Conservation (phyloP, 2,888 invertebrate genomes). For the Biston stratarius region DNA sequence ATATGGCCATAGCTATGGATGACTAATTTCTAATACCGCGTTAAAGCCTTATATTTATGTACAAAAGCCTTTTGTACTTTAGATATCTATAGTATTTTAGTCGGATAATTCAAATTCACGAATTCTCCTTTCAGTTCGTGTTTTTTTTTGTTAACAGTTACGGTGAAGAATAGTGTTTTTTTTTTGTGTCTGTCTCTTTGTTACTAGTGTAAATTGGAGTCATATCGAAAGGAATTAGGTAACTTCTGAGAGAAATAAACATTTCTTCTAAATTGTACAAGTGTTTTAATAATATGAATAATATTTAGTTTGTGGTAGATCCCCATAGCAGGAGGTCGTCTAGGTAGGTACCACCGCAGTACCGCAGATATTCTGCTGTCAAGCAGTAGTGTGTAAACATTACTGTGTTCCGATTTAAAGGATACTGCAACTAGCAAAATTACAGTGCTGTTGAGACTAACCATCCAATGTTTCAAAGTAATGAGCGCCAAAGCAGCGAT, state of each 20-base stretch:
- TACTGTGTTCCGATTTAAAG: no score
- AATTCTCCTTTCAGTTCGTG: not conserved
- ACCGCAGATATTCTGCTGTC: no score
- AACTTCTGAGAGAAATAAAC: conserved; percentile 81
- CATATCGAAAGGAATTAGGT: conserved; percentile 83
- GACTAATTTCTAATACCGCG: not conserved
- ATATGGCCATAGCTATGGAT: not conserved
- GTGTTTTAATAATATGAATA: conserved; percentile 38
- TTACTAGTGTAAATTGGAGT: conserved; percentile 68
- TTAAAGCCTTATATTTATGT: not conserved
- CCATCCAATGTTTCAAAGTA: no score
- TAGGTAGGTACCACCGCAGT: no score
- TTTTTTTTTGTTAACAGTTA: conserved; percentile 31
- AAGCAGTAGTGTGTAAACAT: no score
- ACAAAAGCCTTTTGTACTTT: conserved; percentile 6
- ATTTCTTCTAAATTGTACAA: conserved; percentile 67
- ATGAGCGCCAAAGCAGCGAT: no score
- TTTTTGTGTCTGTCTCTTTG: conserved; percentile 61
- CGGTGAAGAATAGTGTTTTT: conserved; percentile 36
- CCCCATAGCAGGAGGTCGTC: no score
- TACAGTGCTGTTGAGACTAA: no score
- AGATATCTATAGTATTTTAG: not conserved
- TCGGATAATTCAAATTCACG: not conserved
- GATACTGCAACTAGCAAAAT: no score
- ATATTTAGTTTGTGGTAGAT: not conserved